Evolutionary conservation across 2,113 vertebrate species (phyloP).

Genomic region (Engraulis encrasicolus): DNA sequence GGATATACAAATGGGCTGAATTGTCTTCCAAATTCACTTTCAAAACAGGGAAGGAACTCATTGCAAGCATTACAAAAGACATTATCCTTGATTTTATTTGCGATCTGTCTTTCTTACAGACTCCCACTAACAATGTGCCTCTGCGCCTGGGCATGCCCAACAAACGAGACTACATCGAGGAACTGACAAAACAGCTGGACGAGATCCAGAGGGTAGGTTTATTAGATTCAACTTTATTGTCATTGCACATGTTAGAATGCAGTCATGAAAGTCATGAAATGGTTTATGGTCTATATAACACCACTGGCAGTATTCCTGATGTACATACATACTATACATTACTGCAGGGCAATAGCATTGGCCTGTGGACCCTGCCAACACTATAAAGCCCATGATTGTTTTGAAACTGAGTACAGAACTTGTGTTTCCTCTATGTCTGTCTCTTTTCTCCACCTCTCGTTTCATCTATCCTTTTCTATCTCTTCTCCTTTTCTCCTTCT

Average conservation of each 20-base stretch:
- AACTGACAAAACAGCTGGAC: constrained; percentile 75
- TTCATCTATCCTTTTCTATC: no score
- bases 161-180: constrained; percentile 75
- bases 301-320: neutral
- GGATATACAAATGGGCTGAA: no score
- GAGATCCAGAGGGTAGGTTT: constrained; percentile 66
- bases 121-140: constrained; percentile 50
- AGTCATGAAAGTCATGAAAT: neutral
- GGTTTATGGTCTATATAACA: no score
- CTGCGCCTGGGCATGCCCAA: constrained; percentile 56
- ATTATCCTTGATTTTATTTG: no score
- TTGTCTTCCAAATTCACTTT: no score
- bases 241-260: neutral
- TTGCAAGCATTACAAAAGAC: no score
- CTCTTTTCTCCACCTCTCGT: neutral
- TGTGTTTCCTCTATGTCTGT: neutral
- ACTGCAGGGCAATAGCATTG: no score
- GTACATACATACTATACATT: neutral
- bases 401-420: neutral
- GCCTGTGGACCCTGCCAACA: neutral
- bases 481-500: neutral
- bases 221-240: neutral
- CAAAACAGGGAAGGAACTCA: no score
- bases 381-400: neutral
- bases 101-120: constrained; percentile 29